phyloP scores from a whole-genome alignment of 2,113 vertebrate species.

The Sinocyclocheilus rhinocerous region DNA sequence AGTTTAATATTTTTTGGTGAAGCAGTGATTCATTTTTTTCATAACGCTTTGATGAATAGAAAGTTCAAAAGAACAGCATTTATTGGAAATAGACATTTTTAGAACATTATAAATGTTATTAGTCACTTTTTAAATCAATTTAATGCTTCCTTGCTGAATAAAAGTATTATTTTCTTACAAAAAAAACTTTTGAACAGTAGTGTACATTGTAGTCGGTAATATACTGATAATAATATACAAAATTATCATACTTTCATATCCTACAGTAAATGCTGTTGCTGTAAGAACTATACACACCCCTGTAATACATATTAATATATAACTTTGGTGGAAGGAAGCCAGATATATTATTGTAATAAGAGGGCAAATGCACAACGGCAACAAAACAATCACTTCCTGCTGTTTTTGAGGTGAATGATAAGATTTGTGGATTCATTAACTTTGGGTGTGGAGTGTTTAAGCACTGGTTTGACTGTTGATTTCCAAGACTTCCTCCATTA shows the following conservation, averaged over 20 bases:
- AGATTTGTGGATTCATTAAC: neutral
- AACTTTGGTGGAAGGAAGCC: neutral
- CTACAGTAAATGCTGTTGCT: neutral
- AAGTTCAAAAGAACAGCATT: neutral
- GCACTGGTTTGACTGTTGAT: neutral
- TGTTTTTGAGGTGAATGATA: neutral
- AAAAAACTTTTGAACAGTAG: neutral
- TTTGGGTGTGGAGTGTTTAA: neutral
- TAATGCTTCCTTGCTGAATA: neutral
- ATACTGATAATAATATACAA: neutral
- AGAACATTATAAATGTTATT: neutral
- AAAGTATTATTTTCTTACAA: neutral
- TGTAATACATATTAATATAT: neutral
- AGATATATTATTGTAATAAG: neutral
- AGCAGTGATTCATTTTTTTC: neutral
- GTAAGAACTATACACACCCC: neutral
- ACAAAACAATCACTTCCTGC: neutral
- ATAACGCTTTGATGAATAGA: neutral
- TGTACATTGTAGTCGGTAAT: neutral
- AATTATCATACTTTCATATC: neutral
- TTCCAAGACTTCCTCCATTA: neutral
- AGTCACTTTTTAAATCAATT: neutral
- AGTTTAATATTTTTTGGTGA: too few species aligned
- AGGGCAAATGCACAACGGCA: neutral
- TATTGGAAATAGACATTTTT: neutral